Percentiles rank a stretch among this genome's conserved stretches.
phyloP scores from a whole-genome alignment of 2,888 invertebrate genomes.

The Buathra laborator region DNA sequence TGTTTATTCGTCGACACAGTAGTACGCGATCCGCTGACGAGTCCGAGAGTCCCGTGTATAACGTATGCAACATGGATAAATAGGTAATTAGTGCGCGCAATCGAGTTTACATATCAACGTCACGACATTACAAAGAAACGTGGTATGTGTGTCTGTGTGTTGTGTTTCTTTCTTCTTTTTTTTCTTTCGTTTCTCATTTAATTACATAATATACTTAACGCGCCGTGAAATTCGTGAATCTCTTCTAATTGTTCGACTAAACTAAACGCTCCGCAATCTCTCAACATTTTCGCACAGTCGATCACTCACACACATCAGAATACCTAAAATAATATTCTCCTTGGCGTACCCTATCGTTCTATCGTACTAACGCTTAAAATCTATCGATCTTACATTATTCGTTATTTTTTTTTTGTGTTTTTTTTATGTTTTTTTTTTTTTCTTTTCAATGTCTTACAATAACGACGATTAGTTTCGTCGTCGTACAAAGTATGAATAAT shows the following conservation, averaged over 20 bases:
- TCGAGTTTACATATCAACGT: conserved; percentile 70
- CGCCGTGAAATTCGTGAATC: conserved; percentile 21
- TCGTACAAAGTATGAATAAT: conserved; percentile 66
- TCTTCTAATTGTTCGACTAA: conserved; percentile 11
- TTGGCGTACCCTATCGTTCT: conserved; percentile 30
- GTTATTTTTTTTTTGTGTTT: conserved; percentile 57
- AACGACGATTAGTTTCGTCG: conserved; percentile 50
- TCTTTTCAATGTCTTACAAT: conserved; percentile 33
- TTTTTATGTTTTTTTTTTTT: conserved; percentile 55
- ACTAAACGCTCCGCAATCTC: conserved; percentile 32
- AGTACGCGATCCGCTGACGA: neutral
- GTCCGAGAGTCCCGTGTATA: conserved; percentile 65
- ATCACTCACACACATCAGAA: conserved; percentile 27
- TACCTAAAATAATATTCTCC: conserved; percentile 63
- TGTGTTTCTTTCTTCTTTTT: neutral
- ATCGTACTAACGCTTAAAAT: conserved; percentile 49
- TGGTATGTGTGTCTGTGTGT: conserved; percentile 45
- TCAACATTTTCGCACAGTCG: conserved; percentile 7
- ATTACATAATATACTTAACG: conserved; percentile 7
- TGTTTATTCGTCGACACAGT: too few species aligned
- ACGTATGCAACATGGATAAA: conserved; percentile 70
- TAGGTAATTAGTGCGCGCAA: conserved; percentile 69
- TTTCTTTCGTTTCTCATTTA: neutral
- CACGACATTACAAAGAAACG: conserved; percentile 42
- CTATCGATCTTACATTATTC: conserved; percentile 51